These are phyloP conservation scores for Paramuricea clavata DNA, from an alignment of 92 coral and sea anemone genomes.

Conservation along the genomic window DNA sequence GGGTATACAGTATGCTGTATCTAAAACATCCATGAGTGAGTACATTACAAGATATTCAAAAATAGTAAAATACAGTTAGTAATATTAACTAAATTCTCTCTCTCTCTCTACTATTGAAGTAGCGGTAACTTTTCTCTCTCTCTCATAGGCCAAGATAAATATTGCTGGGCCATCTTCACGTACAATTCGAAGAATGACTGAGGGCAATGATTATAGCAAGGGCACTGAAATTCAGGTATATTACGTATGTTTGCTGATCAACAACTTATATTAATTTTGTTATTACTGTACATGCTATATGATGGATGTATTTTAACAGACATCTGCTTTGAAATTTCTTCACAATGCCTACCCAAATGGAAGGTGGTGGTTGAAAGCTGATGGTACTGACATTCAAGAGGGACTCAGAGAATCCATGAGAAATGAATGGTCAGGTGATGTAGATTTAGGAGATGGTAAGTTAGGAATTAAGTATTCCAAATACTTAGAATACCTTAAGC, in stretches of 20 bases:
- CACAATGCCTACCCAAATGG: slow-evolving; percentile 22
- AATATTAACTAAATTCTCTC: too few species aligned
- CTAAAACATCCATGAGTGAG: too few species aligned
- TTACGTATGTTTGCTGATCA: not conserved
- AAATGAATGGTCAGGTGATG: slow-evolving; percentile 60
- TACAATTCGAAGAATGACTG: slow-evolving; percentile 48
- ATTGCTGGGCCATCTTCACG: slow-evolving; percentile 61
- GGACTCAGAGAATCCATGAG: slow-evolving; percentile 47
- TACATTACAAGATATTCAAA: too few species aligned
- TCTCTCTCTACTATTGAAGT: too few species aligned
- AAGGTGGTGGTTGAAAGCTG: slow-evolving; percentile 54
- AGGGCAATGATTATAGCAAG: slow-evolving; percentile 31
- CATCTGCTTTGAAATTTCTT: slow-evolving; percentile 45
- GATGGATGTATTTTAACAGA: not conserved
- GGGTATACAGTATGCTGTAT: not conserved
- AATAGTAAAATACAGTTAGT: too few species aligned
- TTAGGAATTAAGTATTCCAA: slow-evolving; percentile 32
- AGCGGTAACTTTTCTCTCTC: not conserved
- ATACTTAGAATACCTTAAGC: slow-evolving; percentile 39
- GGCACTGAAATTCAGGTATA: slow-evolving; percentile 62
- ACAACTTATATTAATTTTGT: too few species aligned
- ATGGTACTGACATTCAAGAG: slow-evolving; percentile 56
- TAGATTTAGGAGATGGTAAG: slow-evolving; percentile 49
- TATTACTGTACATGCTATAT: too few species aligned
- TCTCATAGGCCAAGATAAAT: slow-evolving; percentile 55